A percentile compares a stretch with the other conserved stretches of the same genome.
Evolutionary conservation across 2,113 vertebrate species (phyloP).

Genomic region (Coreoperca whiteheadi): DNA sequence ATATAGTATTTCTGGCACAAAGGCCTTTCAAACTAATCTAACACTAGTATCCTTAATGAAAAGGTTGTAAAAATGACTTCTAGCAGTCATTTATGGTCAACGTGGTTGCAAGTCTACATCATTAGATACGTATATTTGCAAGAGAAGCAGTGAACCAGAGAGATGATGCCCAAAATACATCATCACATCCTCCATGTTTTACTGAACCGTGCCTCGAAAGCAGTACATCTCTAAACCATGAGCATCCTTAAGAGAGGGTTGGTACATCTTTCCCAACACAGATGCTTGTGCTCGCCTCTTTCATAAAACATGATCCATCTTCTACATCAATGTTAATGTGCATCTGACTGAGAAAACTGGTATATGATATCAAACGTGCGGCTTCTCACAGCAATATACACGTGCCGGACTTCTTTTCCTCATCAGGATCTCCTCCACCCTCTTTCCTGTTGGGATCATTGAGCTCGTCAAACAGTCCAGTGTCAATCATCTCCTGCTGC

Average conservation of each 20-base stretch:
- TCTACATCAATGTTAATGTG: constrained; percentile 27
- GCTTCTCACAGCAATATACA: constrained; percentile 88
- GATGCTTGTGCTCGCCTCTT: constrained; percentile 21
- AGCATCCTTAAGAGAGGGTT: constrained; percentile 26
- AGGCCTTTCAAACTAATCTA: constrained; percentile 29
- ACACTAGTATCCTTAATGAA: constrained; percentile 15
- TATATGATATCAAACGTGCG: constrained; percentile 3
- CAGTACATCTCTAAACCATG: constrained; percentile 39
- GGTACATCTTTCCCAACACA: constrained; percentile 11
- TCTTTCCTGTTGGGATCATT: constrained; percentile 89
- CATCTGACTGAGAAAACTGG: constrained; percentile 44
- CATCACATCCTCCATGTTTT: constrained; percentile 28
- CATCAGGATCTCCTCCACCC: constrained; percentile 65
- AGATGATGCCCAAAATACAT: constrained; percentile 36
- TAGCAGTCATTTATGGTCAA: constrained; percentile 35
- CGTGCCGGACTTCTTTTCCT: constrained; percentile 88
- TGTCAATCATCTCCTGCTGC: constrained; percentile 94
- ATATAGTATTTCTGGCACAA: constrained; percentile 28
- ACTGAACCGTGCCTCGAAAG: constrained; percentile 21
- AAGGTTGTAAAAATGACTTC: constrained; percentile 9
- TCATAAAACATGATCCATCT: constrained; percentile 37
- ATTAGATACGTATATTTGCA: constrained; percentile 18
- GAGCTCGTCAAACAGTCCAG: constrained; percentile 91
- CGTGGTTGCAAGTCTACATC: constrained; percentile 42
- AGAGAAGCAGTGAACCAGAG: constrained; percentile 46